These are phyloP conservation scores for Myrmecophaga tridactyla DNA, from an alignment of 2,113 vertebrate genomes.

Conservation along the genomic window DNA sequence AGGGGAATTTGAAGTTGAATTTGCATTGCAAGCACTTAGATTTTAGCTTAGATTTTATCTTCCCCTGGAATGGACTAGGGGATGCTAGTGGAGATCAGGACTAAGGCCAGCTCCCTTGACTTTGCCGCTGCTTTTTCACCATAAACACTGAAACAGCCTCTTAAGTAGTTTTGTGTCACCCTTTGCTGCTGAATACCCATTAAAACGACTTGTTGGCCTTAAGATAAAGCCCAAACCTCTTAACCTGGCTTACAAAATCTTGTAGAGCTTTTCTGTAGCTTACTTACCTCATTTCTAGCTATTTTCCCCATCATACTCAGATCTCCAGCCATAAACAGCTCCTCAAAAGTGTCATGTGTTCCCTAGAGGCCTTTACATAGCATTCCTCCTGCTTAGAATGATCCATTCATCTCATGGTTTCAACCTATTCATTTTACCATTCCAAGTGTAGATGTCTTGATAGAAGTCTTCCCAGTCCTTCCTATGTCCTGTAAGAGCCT, in stretches of 20 bases:
- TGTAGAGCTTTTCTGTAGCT: accelerated
- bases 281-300: not conserved
- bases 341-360: not conserved
- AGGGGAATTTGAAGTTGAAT: not conserved
- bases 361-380: not conserved
- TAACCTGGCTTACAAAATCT: not conserved
- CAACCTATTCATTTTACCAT: not conserved
- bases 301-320: not conserved
- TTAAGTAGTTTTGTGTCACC: not conserved
- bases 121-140: not conserved
- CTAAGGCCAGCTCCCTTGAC: no score
- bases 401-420: not conserved
- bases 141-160: not conserved
- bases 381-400: not conserved
- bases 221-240: not conserved
- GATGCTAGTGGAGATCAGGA: accelerated
- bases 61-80: not conserved
- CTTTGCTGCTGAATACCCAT: not conserved
- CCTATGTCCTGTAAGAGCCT: not conserved
- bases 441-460: not conserved
- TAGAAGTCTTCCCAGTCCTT: not conserved
- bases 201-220: not conserved
- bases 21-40: not conserved
- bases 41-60: not conserved
- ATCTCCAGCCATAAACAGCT: not conserved